Percentiles rank a stretch among this genome's conserved stretches.
Conservation (phyloP, 2,888 invertebrate species). For the Tachina lurida region DNA sequence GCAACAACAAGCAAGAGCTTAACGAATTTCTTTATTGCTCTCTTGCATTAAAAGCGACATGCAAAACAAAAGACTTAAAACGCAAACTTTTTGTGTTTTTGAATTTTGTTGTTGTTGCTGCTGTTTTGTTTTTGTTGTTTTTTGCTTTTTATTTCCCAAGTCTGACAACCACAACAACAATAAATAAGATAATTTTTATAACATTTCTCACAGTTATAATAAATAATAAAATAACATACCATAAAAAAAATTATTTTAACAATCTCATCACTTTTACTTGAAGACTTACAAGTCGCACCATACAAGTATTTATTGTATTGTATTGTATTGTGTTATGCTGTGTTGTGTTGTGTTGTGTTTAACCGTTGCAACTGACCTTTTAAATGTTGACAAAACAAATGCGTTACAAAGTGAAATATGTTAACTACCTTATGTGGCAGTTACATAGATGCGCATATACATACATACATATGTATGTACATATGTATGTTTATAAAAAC, state of each 20-base stretch:
- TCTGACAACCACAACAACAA: constrained; percentile 26
- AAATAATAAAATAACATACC: constrained; percentile 57
- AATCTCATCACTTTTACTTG: constrained; percentile 69
- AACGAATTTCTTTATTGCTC: constrained; percentile 7
- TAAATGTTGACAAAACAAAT: constrained; percentile 71
- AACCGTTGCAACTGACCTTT: constrained; percentile 70
- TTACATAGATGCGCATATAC: constrained; percentile 12
- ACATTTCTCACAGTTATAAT: constrained; percentile 68
- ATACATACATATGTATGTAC: too few species aligned
- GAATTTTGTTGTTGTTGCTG: background rate
- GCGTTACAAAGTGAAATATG: constrained; percentile 72
- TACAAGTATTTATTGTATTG: constrained; percentile 6
- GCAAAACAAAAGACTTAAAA: constrained; percentile 64
- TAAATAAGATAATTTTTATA: constrained; percentile 33
- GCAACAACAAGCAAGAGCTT: background rate
- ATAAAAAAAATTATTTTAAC: constrained; percentile 28
- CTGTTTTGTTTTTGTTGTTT: too few species aligned
- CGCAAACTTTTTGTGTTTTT: constrained; percentile 45
- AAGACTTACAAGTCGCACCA: constrained; percentile 20
- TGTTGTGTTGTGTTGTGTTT: constrained; percentile 19
- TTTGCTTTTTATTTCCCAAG: constrained; percentile 10
- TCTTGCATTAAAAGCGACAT: background rate
- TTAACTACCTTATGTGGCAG: constrained; percentile 67
- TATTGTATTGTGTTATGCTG: too few species aligned
- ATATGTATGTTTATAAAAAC: background rate